Evolutionary conservation across 2,113 vertebrate species (phyloP), one percentile per base, ranked within the genome.

Genomic region (Cyprinodon brontotheroides): DNA sequence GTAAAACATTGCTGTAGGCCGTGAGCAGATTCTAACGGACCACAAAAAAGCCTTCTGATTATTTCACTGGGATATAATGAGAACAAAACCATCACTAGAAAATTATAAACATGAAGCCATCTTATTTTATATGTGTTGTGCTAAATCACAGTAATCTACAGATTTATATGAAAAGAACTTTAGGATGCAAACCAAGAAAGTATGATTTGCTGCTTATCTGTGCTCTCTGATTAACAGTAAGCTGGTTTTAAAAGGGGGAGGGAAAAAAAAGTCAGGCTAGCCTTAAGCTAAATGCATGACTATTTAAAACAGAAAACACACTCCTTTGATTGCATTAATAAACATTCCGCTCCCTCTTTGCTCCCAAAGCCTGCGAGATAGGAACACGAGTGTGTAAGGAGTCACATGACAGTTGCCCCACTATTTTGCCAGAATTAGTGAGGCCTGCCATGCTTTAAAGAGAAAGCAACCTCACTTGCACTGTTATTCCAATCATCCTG

Each of bases 251-350:
- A 82, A 86, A 83, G 63, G 53, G 50, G 59, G 72, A 70, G 65
- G 41, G 12, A 64, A 65, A 20, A 15, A 29, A 69, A 71, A 65
- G 81, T 79, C 74, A 84, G 77, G 76, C 79, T 87, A 62, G 84
- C 89, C 89, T 75, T 82, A 80, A 87, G 87, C 80, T 78, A 88
- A 89, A 90, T 74, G 82, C 87, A 91, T 91, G 90, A 91, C 87
- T 85, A 82, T 87, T 86, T 79, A 80, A 87, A 90, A 80, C 67
- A 82, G 70, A 88, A 93, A 89, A 88, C 79, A 86, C 75, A 88
- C 80, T 84, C 71, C 83, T 89, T 90, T 90, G 86, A 93, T 85
- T 89, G 82, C 82, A 89, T 88, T 85, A 90, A 87, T 86, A 89
- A 79, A 86, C 61, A 61, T 45, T 64, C 75, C 81, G 79, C 70